These are phyloP conservation scores for Hypsopygia costalis DNA, from an alignment of 2,888 invertebrate species.

Conservation along the genomic window DNA sequence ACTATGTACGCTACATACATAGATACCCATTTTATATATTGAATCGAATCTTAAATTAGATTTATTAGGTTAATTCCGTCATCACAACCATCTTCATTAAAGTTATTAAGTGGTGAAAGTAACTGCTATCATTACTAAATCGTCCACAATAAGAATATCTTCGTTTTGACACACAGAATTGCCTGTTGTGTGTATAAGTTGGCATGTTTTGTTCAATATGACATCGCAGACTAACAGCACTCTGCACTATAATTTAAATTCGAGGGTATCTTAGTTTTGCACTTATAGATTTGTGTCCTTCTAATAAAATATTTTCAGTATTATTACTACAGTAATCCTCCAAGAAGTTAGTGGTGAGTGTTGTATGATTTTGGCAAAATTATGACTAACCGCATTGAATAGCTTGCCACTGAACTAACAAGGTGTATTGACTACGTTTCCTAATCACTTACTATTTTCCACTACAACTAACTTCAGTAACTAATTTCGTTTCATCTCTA, in stretches of 20 bases:
- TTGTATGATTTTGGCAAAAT: conserved; percentile 68
- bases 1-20: conserved; percentile 67
- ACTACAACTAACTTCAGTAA: conserved; percentile 6
- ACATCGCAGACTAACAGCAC: conserved; percentile 74
- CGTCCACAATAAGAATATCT: conserved; percentile 58
- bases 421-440: conserved; percentile 10
- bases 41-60: conserved; percentile 24
- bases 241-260: conserved; percentile 58
- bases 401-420: conserved; percentile 45
- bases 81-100: conserved; percentile 39
- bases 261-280: conserved; percentile 53
- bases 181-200: conserved; percentile 64
- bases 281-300: conserved; percentile 71
- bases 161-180: conserved; percentile 66
- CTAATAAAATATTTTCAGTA: conserved; percentile 68
- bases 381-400: conserved; percentile 58
- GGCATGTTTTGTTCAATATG: conserved; percentile 62
- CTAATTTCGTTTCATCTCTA: conserved; percentile 2
- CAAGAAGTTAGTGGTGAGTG: conserved; percentile 77
- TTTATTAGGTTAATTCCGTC: conserved; percentile 26
- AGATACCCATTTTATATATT: conserved; percentile 28
- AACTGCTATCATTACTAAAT: conserved; percentile 30
- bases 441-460: conserved; percentile 10
- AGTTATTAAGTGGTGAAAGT: conserved; percentile 44
- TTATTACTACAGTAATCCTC: conserved; percentile 67